Evolutionary conservation across 92 coral and sea anemone genomes (phyloP), one percentile per base, ranked within the genome.

Genomic region (Parazoanthus atlanticus): DNA sequence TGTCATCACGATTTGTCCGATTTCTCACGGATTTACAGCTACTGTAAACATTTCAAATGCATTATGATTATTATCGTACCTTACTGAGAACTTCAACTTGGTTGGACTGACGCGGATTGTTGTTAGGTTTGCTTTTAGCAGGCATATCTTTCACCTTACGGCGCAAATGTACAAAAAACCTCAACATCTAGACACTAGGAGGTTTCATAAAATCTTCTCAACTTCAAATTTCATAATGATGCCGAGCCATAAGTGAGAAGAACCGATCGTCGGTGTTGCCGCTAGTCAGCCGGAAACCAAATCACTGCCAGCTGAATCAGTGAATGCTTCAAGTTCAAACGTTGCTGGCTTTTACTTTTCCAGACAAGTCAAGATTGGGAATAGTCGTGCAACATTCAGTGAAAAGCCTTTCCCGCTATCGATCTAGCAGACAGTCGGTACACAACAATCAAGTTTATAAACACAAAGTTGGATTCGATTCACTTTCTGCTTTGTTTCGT

Each of bases 111-210:
- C 41, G 36, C 3, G 40, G 34, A 5, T 61, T 61, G 16, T 21
- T 61, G 16, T 43, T 29, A 5, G 65, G 65, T 30, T 78, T 78
- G 17, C 40, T 43, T 84, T 84, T 84, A 19, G 52, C 76, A 0
- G 87, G 66, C 78, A 84, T 84, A 28, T 84, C 66, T 23, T 15
- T 82, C 74, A 46, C 78, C 52, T 84, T 84, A 10, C 40, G 31
- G 65, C 87, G 87, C 15, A 84, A 19, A 16, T 33, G 34, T 28
- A 2, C 78, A 25, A 84, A 3, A 70, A 70, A 19, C 21, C 28
- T 75, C 79, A 23, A 75, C 79, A 75, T 75, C 49, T 36, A 75
- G 28, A 33, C 46, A 34, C 29, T 75, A 1, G 49, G 13, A 32
- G 40, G 1, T 17, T 34, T 72, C 6, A 72, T 0, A 12, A 19